Conservation (phyloP, 2,888 invertebrate genomes). For the Priocnemis perturbator region DNA sequence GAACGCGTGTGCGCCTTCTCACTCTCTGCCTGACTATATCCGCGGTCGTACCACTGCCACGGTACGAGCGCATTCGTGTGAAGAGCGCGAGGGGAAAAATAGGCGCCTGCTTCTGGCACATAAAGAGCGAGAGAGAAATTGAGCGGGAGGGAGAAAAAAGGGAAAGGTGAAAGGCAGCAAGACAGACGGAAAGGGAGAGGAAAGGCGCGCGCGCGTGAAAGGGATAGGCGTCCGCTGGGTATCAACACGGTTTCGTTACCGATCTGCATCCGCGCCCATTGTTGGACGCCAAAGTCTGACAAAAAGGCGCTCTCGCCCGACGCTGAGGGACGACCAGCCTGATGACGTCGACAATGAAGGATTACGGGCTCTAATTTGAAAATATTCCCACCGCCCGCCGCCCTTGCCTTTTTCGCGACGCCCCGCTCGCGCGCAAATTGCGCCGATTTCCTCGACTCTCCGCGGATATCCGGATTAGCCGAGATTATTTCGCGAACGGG, state of each 20-base stretch:
- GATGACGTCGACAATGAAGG: constrained; percentile 23
- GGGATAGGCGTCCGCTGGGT: constrained; percentile 27
- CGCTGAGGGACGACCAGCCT: constrained; percentile 19
- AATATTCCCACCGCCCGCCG: no score
- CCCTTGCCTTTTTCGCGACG: no score
- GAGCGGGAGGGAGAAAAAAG: neutral
- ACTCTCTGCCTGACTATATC: neutral
- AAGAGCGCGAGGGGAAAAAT: constrained; percentile 16
- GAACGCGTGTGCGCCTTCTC: constrained; percentile 1
- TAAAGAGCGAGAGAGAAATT: neutral
- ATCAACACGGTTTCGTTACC: constrained; percentile 32
- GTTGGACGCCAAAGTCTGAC: constrained; percentile 24
- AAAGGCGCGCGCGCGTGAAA: neutral
- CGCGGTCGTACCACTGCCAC: neutral
- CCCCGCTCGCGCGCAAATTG: no score
- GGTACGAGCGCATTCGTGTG: constrained; percentile 7
- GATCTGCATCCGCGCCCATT: constrained; percentile 25
- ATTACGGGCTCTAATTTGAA: constrained; percentile 25
- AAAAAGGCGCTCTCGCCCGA: constrained; percentile 27
- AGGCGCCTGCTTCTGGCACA: constrained; percentile 1
- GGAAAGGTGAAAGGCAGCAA: constrained; percentile 4
- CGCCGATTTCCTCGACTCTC: no score
- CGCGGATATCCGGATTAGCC: no score
- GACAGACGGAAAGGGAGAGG: neutral
- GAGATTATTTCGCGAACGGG: no score